phyloP scores from a whole-genome alignment of 2,888 invertebrate species.

The Macaria notata region DNA sequence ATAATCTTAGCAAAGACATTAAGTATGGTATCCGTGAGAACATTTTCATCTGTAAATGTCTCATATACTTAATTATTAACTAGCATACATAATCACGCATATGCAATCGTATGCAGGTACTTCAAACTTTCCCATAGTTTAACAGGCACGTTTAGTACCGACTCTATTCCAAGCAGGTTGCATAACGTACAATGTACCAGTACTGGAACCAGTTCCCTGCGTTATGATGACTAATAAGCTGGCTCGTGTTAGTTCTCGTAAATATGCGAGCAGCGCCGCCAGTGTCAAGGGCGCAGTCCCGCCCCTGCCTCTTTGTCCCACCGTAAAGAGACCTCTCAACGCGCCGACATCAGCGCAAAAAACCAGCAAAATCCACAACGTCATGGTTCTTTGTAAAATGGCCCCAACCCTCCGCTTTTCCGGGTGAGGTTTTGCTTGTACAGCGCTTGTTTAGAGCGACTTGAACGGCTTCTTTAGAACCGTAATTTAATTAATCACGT shows the following conservation, averaged over 20 bases:
- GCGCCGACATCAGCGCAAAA: slow-evolving; percentile 31
- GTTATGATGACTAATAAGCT: slow-evolving; percentile 28
- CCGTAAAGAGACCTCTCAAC: slow-evolving; percentile 44
- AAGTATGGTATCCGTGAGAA: too few relatives aligned
- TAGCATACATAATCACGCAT: too few relatives aligned
- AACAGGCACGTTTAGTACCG: background rate
- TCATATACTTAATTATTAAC: too few relatives aligned
- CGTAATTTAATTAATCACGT: slow-evolving; percentile 47
- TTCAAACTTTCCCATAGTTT: too few relatives aligned
- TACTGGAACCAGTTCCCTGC: slow-evolving; percentile 14
- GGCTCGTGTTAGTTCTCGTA: slow-evolving; percentile 49
- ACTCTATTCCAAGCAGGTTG: slow-evolving; percentile 4
- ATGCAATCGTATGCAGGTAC: too few relatives aligned
- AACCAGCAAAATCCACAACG: slow-evolving; percentile 30
- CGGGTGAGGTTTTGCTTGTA: slow-evolving; percentile 44
- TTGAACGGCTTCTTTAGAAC: slow-evolving; percentile 50
- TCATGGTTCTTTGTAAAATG: slow-evolving; percentile 40
- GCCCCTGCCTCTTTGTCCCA: slow-evolving; percentile 39
- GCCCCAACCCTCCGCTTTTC: slow-evolving; percentile 39
- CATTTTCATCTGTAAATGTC: too few relatives aligned
- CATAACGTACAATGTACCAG: background rate
- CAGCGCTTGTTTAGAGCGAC: slow-evolving; percentile 45
- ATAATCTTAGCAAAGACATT: too few relatives aligned
- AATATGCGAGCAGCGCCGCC: slow-evolving; percentile 52
- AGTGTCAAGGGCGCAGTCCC: slow-evolving; percentile 68